Conservation (phyloP, 2,113 vertebrate genomes). For the Chrysochloris asiatica region DNA sequence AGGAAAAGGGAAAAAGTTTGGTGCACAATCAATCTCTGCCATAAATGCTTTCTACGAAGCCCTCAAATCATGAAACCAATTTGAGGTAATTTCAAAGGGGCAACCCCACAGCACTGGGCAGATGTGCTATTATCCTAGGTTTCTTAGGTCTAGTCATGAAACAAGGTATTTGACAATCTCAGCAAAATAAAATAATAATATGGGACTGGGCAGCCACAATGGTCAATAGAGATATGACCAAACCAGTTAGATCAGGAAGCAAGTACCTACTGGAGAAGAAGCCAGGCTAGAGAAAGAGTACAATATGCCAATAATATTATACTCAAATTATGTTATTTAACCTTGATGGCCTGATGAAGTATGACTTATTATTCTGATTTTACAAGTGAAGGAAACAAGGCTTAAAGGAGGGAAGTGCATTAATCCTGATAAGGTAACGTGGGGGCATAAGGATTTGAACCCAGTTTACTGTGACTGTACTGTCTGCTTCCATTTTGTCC, state of each 20-base stretch:
- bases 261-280: neutral
- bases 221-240: no score
- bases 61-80: neutral
- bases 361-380: neutral
- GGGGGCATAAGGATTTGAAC: neutral
- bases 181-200: neutral
- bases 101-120: neutral
- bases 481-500: neutral
- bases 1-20: neutral
- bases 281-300: neutral
- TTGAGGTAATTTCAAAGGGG: neutral
- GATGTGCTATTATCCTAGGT: neutral
- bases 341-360: neutral
- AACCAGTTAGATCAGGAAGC: neutral
- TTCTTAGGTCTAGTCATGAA: neutral
- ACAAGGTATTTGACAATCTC: neutral
- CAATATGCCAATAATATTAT: neutral
- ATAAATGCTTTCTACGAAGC: neutral
- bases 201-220: neutral
- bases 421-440: neutral
- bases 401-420: neutral
- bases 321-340: neutral
- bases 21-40: neutral
- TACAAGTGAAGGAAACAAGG: constrained; percentile 13
- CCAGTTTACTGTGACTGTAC: neutral